Percentiles rank a stretch among this genome's conserved stretches.
Conservation (phyloP, 2,797 vertebrate species). For the Acipenser transmontanus region DNA sequence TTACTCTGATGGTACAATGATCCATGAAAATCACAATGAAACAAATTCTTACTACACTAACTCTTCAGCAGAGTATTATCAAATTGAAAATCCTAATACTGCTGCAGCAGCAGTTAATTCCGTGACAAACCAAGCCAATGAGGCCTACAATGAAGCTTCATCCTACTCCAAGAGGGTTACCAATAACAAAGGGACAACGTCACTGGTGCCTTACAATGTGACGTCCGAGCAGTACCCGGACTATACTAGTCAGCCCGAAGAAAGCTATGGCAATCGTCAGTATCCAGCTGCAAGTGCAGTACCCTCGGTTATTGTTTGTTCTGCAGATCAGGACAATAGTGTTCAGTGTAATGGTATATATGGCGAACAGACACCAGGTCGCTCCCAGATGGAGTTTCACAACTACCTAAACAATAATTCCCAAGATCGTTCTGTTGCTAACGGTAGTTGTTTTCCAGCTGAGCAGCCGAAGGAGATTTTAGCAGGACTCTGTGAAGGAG, state of each 20-base stretch:
- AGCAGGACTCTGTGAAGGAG: slow-evolving; percentile 72
- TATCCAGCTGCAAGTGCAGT: slow-evolving; percentile 62
- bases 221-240: slow-evolving; percentile 76
- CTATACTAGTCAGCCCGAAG: slow-evolving; percentile 61
- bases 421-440: slow-evolving; percentile 71
- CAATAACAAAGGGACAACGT: slow-evolving; percentile 60
- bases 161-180: slow-evolving; percentile 68
- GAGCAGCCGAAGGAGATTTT: slow-evolving; percentile 71
- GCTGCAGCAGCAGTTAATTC: slow-evolving; percentile 42
- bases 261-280: slow-evolving; percentile 58
- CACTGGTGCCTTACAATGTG: slow-evolving; percentile 75
- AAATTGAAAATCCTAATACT: slow-evolving; percentile 73
- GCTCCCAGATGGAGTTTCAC: slow-evolving; percentile 76
- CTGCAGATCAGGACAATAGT: slow-evolving; percentile 69
- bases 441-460: slow-evolving; percentile 57
- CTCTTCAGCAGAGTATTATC: slow-evolving; percentile 82
- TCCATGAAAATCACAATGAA: slow-evolving; percentile 76
- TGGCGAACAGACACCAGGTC: slow-evolving; percentile 60
- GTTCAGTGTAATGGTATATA: slow-evolving; percentile 64
- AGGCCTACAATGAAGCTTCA: slow-evolving; percentile 60
- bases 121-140: slow-evolving; percentile 56
- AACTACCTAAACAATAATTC: slow-evolving; percentile 87
- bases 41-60: slow-evolving; percentile 76
- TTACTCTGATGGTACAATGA: slow-evolving; percentile 69
- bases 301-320: slow-evolving; percentile 68